Base-by-base conservation (phyloP, 2,113 vertebrate species). In the Setophaga petechia region DNA sequence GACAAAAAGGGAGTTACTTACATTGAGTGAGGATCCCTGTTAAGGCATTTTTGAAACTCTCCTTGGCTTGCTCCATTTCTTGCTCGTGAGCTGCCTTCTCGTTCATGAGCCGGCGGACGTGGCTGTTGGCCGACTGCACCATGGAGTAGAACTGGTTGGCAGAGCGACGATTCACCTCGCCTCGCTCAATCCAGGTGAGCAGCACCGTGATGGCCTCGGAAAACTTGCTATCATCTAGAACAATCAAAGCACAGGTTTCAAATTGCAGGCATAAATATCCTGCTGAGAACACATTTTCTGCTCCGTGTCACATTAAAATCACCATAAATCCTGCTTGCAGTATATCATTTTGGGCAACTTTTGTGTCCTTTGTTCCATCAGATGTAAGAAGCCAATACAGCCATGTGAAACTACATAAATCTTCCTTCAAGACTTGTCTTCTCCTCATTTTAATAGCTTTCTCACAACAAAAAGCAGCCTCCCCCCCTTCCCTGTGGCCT, bases 61-160 rank as follows among this genome's bases (percentile, higher is more conserved):
- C 99, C 97, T 98, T 99, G 95, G 98, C 99, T 69, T 98, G 97
- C 63, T 99, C 99, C 98, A 99, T 98, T 47, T 98, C 98, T 37
- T 99, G 98, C 85, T 99, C 99, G 1, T 99, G 98, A 59, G 98
- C 97, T 0, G 98, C 98, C 86, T 99, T 99, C n/a, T 99, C 99
- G 0, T 98, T 98, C 98, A 98, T 99, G 55, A 99, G 98, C 35
- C 98, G 97, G 58, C 99, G 98, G 87, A 99, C 98, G 1, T 99
- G 99, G 96, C 99, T 99, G 91, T 99, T 99, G 87, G 98, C 98
- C 0, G 98, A 98, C 97, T 99, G 99, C 54, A 99, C 98, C 98
- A 99, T 99, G 10, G 99, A 99, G n/a, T 99, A 99, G 94, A 99
- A 99, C 54, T 99, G 98, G 95, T 99, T 99, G 33, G 98, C 98